Conservation (phyloP, 2,888 invertebrate genomes). For the Plebejus argus region DNA sequence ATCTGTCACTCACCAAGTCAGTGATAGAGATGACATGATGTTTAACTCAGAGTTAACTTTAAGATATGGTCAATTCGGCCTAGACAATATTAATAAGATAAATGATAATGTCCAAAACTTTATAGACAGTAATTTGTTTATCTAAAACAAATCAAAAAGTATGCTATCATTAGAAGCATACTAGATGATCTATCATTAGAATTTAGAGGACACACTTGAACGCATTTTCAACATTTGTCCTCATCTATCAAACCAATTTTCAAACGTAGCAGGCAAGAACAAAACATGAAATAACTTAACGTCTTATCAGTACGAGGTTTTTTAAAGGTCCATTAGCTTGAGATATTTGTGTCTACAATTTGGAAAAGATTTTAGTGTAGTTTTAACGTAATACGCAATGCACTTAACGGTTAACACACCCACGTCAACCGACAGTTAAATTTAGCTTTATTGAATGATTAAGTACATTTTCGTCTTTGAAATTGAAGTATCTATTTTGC, state of each 20-base stretch:
- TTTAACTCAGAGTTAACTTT: too few relatives aligned
- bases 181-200: too few relatives aligned
- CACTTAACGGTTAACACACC: not conserved
- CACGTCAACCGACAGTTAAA: not conserved
- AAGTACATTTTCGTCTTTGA: not conserved
- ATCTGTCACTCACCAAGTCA: too few relatives aligned
- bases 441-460: not conserved
- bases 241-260: too few relatives aligned
- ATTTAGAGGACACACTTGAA: not conserved
- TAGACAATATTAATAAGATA: too few relatives aligned
- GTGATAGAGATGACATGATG: too few relatives aligned
- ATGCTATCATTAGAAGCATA: too few relatives aligned
- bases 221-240: not conserved
- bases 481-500: not conserved
- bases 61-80: too few relatives aligned
- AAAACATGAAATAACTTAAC: not conserved
- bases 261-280: not conserved
- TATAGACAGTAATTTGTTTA: too few relatives aligned
- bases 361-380: not conserved
- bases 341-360: not conserved
- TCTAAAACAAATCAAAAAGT: too few relatives aligned
- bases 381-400: not conserved
- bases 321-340: not conserved
- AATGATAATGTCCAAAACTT: too few relatives aligned
- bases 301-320: not conserved